Evolutionary conservation across 2,888 invertebrate species (phyloP).

Genomic region (Caprella mutica): DNA sequence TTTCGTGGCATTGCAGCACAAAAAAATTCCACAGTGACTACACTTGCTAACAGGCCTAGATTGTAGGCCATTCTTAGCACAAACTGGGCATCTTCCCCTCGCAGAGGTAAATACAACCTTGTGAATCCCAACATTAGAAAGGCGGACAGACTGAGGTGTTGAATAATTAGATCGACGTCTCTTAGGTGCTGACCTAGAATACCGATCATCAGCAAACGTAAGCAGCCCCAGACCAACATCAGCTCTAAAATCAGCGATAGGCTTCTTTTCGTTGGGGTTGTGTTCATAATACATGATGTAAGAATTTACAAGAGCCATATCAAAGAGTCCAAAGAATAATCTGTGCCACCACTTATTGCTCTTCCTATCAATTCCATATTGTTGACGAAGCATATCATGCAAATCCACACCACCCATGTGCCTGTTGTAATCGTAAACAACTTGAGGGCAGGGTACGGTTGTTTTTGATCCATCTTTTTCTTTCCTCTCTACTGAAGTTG

Average conservation of each 20-base stretch:
- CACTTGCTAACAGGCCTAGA: slow-evolving; percentile 4
- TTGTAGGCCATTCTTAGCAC: slow-evolving; percentile 12
- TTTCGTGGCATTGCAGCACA: slow-evolving; percentile 16
- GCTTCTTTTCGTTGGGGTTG: no score
- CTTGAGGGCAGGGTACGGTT: slow-evolving; percentile 34
- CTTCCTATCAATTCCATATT: slow-evolving; percentile 37
- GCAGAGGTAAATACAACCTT: slow-evolving; percentile 8
- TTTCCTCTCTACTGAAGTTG: slow-evolving; percentile 19
- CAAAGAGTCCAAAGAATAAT: slow-evolving; percentile 36
- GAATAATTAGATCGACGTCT: slow-evolving; percentile 5
- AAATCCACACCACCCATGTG: slow-evolving; percentile 38
- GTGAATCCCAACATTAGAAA: slow-evolving; percentile 1
- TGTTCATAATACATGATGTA: slow-evolving; percentile 9
- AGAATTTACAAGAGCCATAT: slow-evolving; percentile 35
- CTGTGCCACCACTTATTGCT: slow-evolving; percentile 38
- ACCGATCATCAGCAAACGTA: not conserved
- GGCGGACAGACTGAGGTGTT: not conserved
- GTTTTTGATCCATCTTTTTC: slow-evolving; percentile 33
- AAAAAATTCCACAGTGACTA: slow-evolving; percentile 12
- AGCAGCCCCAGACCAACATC: not conserved
- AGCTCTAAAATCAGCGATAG: not conserved
- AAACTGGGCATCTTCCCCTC: slow-evolving; percentile 17
- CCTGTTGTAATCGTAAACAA: slow-evolving; percentile 36
- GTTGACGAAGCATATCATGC: slow-evolving; percentile 35
- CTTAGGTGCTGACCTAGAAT: not conserved